Percentiles rank a stretch among this genome's conserved stretches.
Conservation (phyloP, 1,140 invertebrate genomes). For the Matsumurasca onukii region DNA sequence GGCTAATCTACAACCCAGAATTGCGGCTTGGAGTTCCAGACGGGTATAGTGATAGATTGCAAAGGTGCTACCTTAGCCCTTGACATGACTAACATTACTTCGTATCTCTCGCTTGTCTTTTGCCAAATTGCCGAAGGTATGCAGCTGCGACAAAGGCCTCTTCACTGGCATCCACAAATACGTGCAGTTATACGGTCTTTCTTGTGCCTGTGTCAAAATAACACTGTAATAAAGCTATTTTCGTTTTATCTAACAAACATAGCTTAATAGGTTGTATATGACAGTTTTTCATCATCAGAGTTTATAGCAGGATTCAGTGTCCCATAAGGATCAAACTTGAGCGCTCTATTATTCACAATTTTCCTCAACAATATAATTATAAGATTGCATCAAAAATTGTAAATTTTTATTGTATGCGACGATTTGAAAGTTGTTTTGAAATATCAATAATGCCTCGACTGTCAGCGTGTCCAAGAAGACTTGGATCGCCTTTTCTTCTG, state of each 20-base stretch:
- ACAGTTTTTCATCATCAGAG: not conserved
- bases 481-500: not conserved
- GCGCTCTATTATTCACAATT: not conserved
- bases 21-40: too few species aligned
- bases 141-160: too few species aligned
- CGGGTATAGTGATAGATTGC: too few species aligned
- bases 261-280: not conserved
- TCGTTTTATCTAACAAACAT: not conserved
- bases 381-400: not conserved
- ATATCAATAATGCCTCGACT: not conserved
- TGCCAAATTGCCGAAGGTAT: too few species aligned
- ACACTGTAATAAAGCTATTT: not conserved
- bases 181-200: too few species aligned
- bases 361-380: not conserved
- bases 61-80: too few species aligned
- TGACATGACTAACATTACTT: too few species aligned
- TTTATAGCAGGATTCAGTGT: not conserved
- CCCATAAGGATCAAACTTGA: not conserved
- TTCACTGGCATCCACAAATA: too few species aligned
- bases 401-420: not conserved
- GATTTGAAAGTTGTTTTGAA: not conserved
- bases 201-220: too few species aligned
- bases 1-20: too few species aligned
- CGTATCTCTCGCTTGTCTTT: too few species aligned
- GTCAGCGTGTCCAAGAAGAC: not conserved